Conservation (phyloP, 2,888 invertebrate species). For the Heliothis peltigera region DNA sequence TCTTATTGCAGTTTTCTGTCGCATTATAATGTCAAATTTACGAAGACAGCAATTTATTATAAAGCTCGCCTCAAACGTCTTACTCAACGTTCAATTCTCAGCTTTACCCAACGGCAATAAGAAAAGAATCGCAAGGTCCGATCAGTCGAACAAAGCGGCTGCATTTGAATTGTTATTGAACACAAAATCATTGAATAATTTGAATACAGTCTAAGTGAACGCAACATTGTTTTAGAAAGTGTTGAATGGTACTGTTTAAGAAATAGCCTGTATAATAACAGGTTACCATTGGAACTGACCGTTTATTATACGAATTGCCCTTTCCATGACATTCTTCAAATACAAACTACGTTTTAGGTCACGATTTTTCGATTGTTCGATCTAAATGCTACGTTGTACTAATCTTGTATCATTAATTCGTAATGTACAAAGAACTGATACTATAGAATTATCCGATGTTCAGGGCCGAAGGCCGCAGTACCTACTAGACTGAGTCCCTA, state of each 20-base stretch:
- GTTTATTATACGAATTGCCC: slow-evolving; percentile 74
- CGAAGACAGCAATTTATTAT: slow-evolving; percentile 39
- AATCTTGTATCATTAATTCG: slow-evolving; percentile 59
- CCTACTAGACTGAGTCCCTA: slow-evolving; percentile 9
- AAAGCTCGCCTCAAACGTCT: slow-evolving; percentile 9
- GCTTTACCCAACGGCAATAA: slow-evolving; percentile 24
- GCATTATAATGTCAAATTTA: slow-evolving; percentile 59
- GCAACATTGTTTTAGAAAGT: slow-evolving; percentile 84
- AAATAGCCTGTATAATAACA: slow-evolving; percentile 71
- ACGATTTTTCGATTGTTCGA: slow-evolving; percentile 75
- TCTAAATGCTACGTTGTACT: slow-evolving; percentile 62
- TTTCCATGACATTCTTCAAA: slow-evolving; percentile 81
- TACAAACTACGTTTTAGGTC: slow-evolving; percentile 68
- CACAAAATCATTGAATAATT: slow-evolving; percentile 80
- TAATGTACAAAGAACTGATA: slow-evolving; percentile 52
- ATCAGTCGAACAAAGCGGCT: slow-evolving; percentile 63
- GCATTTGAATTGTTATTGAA: slow-evolving; percentile 70
- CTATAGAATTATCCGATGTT: slow-evolving; percentile 50
- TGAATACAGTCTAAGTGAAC: slow-evolving; percentile 80
- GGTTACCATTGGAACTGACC: slow-evolving; percentile 70
- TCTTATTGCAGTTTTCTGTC: slow-evolving; percentile 32
- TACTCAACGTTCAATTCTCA: slow-evolving; percentile 23
- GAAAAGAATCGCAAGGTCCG: slow-evolving; percentile 46
- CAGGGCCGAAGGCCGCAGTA: slow-evolving; percentile 27
- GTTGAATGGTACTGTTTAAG: slow-evolving; percentile 75